Percentiles rank a stretch among this genome's conserved stretches.
Conservation (phyloP, 2,888 invertebrate genomes). For the Callyntrura guangdongensis region DNA sequence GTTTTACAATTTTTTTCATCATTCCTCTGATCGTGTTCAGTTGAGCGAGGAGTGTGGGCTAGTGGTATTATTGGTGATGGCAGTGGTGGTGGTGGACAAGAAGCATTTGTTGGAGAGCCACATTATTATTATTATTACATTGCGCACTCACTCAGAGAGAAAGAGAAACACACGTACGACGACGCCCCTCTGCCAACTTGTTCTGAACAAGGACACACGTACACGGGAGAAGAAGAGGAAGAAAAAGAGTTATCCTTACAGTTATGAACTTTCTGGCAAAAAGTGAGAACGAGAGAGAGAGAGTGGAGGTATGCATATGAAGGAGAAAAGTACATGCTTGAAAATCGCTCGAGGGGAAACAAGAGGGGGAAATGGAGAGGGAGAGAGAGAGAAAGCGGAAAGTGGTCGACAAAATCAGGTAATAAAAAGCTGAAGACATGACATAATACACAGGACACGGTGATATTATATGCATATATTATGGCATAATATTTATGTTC, state of each 20-base stretch:
- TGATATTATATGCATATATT: background rate
- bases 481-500: background rate
- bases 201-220: constrained; percentile 8
- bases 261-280: constrained; percentile 6
- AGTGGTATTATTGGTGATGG: constrained; percentile 31
- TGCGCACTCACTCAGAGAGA: background rate
- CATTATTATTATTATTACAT: constrained; percentile 57
- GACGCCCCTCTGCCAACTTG: background rate
- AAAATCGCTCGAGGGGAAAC: constrained; percentile 61
- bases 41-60: constrained; percentile 29
- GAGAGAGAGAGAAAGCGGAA: background rate
- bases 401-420: constrained; percentile 56
- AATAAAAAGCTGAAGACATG: constrained; percentile 28
- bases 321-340: constrained; percentile 56
- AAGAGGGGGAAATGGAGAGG: constrained; percentile 1
- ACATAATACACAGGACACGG: background rate
- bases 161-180: background rate
- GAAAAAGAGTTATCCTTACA: constrained; percentile 28
- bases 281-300: too few relatives aligned
- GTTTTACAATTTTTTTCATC: constrained; percentile 35
- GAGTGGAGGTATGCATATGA: background rate
- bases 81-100: constrained; percentile 1
- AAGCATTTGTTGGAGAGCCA: constrained; percentile 47
- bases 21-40: constrained; percentile 26
- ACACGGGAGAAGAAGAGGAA: background rate